Base-by-base conservation (phyloP, 2,113 vertebrate species). In the Hassar affinis region DNA sequence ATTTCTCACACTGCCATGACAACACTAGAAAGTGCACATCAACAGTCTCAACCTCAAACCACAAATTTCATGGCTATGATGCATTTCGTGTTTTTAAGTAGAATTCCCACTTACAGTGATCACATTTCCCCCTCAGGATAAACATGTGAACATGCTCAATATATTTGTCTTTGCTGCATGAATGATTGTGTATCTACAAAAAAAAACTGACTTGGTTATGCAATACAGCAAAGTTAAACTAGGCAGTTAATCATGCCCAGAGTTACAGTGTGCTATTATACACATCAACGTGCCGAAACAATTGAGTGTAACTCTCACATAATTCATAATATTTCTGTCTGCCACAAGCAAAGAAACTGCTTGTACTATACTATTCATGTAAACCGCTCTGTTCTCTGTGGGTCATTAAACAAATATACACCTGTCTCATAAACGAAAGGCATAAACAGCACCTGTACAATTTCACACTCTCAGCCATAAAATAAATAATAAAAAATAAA, bases 1-100 rank as follows among this genome's bases (percentile, higher is more conserved):
- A 42, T 68, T 81, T 81, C 64, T 57, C 79, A 81, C 57, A 57
- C 47, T 20, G 49, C 15, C 18, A 52, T 22, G 8, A 10, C 62
- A 38, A 54, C 49, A 47, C 22, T 66, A 42, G 20, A 66, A 57
- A 71, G 0, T n/a, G 30, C 9, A 66, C 61, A 52, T 69, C 30
- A 30, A 54, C 62, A 18, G 6, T 69, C 35, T 49, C 45, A 76
- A 76, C 15, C 20, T 49, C 71, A 49, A 75, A 59, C 80, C 80
- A 47, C 52, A 59, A 22, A 11, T 25, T 52, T 38, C 57, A 42
- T 30, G 52, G 25, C 11, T 47, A 17, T 22, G 30, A 11, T 33
- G 54, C 51, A 47, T 54, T 52, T 69, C 18, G 57, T 72, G 68
- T 27, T 49, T 82, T 35, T 22, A 49, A 75, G 51, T 45, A 42